These are phyloP conservation scores for Malacoctenus gilli DNA, from an alignment of 2,797 vertebrate genomes.

Conservation along the genomic window DNA sequence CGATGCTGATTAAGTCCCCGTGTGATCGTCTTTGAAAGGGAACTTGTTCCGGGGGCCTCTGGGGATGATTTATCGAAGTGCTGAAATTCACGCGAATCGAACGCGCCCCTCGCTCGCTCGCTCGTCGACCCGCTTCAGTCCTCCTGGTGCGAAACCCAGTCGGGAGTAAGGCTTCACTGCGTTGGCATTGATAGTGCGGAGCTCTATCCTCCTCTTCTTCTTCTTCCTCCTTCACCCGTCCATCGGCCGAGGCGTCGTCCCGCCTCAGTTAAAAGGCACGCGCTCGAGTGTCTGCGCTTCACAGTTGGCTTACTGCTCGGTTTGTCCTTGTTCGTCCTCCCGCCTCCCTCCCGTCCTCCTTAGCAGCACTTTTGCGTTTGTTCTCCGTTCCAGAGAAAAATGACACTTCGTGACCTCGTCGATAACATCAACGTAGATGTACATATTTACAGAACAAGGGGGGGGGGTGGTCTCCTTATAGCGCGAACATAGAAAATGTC, in stretches of 20 bases:
- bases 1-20: conserved; percentile 24
- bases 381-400: conserved; percentile 65
- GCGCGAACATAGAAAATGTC: conserved; percentile 5
- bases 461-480: conserved; percentile 21
- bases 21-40: too few relatives aligned
- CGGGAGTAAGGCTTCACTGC: conserved; percentile 60
- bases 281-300: conserved; percentile 48
- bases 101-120: conserved; percentile 30
- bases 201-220: background rate
- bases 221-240: background rate
- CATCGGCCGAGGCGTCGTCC: conserved; percentile 41
- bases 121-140: conserved; percentile 47
- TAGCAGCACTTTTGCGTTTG: conserved; percentile 73
- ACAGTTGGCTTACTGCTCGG: conserved; percentile 40
- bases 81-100: conserved; percentile 42
- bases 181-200: conserved; percentile 38
- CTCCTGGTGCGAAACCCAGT: conserved; percentile 34
- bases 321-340: conserved; percentile 4
- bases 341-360: background rate
- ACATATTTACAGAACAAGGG: conserved; percentile 77
- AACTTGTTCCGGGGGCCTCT: conserved; percentile 6
- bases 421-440: conserved; percentile 64
- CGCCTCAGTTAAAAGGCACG: conserved; percentile 73
- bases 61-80: conserved; percentile 32
- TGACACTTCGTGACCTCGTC: conserved; percentile 72